phyloP scores from a whole-genome alignment of 37 sponge, comb jelly and placozoan species.

The Cliona cf. orientalis region DNA sequence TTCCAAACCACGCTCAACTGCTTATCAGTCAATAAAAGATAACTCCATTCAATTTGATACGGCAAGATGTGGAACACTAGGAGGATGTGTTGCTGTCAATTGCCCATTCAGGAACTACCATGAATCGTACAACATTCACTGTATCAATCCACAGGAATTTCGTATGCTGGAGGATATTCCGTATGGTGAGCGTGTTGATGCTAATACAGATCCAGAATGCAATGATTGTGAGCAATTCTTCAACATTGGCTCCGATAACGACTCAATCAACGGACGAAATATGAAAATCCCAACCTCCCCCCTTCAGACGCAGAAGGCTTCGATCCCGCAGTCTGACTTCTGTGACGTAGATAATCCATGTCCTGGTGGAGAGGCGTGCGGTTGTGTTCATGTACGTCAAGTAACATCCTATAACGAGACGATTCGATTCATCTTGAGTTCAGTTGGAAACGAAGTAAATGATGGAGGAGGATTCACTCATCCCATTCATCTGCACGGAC shows the following conservation, averaged over 20 bases:
- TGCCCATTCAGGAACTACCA: slow-evolving; percentile 72
- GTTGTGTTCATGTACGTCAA: slow-evolving; percentile 17
- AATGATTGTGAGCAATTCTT: slow-evolving; percentile 43
- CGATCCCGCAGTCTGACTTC: not conserved
- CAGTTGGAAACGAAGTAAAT: slow-evolving; percentile 9
- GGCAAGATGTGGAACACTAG: slow-evolving; percentile 5
- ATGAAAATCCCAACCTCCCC: slow-evolving; percentile 54
- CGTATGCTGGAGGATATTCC: slow-evolving; percentile 7
- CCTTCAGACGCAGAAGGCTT: slow-evolving; percentile 15
- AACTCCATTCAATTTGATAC: slow-evolving; percentile 11
- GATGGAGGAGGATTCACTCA: slow-evolving; percentile 35
- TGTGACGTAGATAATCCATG: slow-evolving; percentile 16
- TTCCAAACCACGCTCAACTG: not conserved
- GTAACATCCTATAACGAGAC: slow-evolving; percentile 27
- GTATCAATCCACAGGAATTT: slow-evolving; percentile 51
- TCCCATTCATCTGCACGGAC: slow-evolving; percentile 80
- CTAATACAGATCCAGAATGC: slow-evolving; percentile 16
- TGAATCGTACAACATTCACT: slow-evolving; percentile 51
- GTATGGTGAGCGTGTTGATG: not conserved
- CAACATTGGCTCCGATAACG: slow-evolving; percentile 77
- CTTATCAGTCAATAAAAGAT: not conserved
- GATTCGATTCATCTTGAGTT: slow-evolving; percentile 22
- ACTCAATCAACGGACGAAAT: slow-evolving; percentile 75
- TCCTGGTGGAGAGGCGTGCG: not conserved
- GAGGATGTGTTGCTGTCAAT: slow-evolving; percentile 64